Percentiles rank a stretch among this genome's conserved stretches.
phyloP scores from a whole-genome alignment of 2,888 invertebrate species.

The Creontiades dilutus region DNA sequence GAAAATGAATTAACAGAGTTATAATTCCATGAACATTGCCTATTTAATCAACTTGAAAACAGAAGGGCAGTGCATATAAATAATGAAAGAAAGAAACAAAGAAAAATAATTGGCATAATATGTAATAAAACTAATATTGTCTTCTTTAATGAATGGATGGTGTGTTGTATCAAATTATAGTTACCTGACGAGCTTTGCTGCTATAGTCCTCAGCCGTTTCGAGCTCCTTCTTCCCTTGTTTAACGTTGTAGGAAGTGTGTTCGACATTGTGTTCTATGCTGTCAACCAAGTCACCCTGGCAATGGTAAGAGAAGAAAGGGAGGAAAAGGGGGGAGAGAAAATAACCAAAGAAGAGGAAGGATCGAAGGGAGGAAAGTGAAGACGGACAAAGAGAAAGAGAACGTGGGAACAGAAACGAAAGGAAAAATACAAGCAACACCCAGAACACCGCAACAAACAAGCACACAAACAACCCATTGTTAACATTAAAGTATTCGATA shows the following conservation, averaged over 20 bases:
- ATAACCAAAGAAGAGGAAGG: slow-evolving; percentile 55
- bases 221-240: slow-evolving; percentile 88
- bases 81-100: slow-evolving; percentile 40
- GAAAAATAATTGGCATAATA: slow-evolving; percentile 33
- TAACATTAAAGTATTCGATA: slow-evolving; percentile 66
- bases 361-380: slow-evolving; percentile 17
- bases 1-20: no score
- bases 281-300: slow-evolving; percentile 95
- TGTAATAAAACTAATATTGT: slow-evolving; percentile 44
- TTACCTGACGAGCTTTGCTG: slow-evolving; percentile 94
- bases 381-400: slow-evolving; percentile 56
- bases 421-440: slow-evolving; percentile 72
- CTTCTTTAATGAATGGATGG: slow-evolving; percentile 48
- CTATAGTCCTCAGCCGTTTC: slow-evolving; percentile 89
- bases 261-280: slow-evolving; percentile 96
- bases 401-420: slow-evolving; percentile 50
- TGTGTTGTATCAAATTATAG: slow-evolving; percentile 76
- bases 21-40: slow-evolving; percentile 41
- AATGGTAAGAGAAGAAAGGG: slow-evolving; percentile 64
- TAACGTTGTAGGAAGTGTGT: slow-evolving; percentile 91
- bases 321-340: slow-evolving; percentile 55
- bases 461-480: slow-evolving; percentile 72
- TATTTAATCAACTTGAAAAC: slow-evolving; percentile 3
- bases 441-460: slow-evolving; percentile 74
- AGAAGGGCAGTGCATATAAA: slow-evolving; percentile 50